These are phyloP conservation scores for Vidua macroura DNA, from an alignment of 2,113 vertebrate species.

Conservation along the genomic window DNA sequence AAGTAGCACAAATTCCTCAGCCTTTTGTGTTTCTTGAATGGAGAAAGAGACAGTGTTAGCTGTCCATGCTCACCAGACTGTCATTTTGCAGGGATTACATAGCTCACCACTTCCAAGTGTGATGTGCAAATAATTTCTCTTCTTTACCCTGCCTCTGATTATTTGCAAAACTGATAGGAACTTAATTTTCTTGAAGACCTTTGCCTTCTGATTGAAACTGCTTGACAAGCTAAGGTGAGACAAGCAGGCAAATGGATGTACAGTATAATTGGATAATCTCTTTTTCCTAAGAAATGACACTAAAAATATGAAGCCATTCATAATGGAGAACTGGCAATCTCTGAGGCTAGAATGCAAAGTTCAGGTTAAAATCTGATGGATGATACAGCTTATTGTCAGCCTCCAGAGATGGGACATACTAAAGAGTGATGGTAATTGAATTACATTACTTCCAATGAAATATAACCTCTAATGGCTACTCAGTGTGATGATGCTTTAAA, in stretches of 20 bases:
- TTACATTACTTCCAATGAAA: slow-evolving; percentile 66
- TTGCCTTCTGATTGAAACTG: slow-evolving; percentile 26
- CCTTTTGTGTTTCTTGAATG: not conserved
- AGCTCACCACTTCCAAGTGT: not conserved
- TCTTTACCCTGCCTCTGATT: slow-evolving; percentile 17
- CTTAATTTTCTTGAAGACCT: slow-evolving; percentile 52
- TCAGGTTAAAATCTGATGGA: slow-evolving; percentile 64
- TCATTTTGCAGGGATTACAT: not conserved
- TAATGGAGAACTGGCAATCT: slow-evolving; percentile 11
- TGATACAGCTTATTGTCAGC: slow-evolving; percentile 30
- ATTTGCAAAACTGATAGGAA: slow-evolving; percentile 40
- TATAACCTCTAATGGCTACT: slow-evolving; percentile 66
- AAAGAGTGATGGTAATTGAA: slow-evolving; percentile 67
- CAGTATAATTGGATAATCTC: slow-evolving; percentile 25
- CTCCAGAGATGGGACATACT: slow-evolving; percentile 24
- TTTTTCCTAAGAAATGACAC: not conserved
- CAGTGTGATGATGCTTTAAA: slow-evolving; percentile 67
- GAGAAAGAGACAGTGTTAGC: not conserved
- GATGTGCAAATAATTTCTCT: not conserved
- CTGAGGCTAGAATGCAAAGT: slow-evolving; percentile 37
- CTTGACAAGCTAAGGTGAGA: not conserved
- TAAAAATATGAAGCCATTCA: slow-evolving; percentile 45
- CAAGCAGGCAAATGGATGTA: slow-evolving; percentile 6
- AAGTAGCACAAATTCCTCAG: not conserved
- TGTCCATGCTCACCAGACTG: not conserved